Percentiles rank a stretch among this genome's conserved stretches.
phyloP scores from a whole-genome alignment of 2,888 invertebrate genomes.

The Caradrina kadenii region DNA sequence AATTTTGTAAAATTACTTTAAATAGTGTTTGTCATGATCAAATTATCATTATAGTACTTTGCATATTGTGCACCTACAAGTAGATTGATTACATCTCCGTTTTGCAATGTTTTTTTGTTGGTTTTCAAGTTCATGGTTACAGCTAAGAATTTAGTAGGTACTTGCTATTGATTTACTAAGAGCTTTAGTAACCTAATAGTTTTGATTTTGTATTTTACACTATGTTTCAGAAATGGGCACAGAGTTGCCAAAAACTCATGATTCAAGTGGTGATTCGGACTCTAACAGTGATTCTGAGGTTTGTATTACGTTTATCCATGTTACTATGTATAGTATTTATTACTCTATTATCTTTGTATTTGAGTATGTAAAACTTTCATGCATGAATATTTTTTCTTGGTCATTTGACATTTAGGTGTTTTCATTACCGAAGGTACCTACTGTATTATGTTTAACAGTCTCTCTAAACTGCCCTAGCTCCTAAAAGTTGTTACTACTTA shows the following conservation, averaged over 20 bases:
- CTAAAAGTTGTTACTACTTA: background rate
- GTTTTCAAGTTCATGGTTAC: constrained; percentile 64
- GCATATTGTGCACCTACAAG: background rate
- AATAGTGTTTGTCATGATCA: constrained; percentile 4
- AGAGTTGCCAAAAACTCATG: constrained; percentile 88
- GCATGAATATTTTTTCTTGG: background rate
- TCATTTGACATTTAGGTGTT: background rate
- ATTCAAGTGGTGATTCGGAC: constrained; percentile 90
- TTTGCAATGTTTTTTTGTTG: constrained; percentile 55
- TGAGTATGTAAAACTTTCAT: constrained; percentile 5
- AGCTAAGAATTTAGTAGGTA: constrained; percentile 7
- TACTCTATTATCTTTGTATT: background rate
- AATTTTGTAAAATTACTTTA: background rate
- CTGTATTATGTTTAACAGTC: background rate
- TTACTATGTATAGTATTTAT: background rate
- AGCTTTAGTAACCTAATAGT: background rate
- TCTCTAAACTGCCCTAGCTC: background rate
- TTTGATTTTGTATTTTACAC: constrained; percentile 5
- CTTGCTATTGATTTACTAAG: background rate
- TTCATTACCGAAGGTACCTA: background rate
- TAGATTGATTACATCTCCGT: constrained; percentile 12
- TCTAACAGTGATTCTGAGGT: constrained; percentile 91
- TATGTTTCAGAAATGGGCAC: constrained; percentile 88
- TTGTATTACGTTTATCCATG: constrained; percentile 59
- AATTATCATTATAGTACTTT: background rate